Base-by-base conservation (phyloP, 2,113 vertebrate genomes). In the Cinclus cinclus region DNA sequence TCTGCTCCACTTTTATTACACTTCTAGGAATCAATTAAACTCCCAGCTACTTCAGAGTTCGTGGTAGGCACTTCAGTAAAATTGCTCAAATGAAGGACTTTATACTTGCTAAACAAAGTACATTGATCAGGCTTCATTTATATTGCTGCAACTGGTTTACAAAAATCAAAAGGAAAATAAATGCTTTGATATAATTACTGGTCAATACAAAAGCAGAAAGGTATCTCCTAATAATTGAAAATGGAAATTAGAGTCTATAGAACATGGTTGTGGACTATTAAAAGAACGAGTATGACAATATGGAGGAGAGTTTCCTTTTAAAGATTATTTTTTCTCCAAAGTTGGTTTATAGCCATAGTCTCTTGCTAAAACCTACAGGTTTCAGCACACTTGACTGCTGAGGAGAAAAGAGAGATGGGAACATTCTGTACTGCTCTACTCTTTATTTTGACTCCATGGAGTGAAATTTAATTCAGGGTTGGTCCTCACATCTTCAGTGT, bases 21-120 rank as follows among this genome's bases (percentile, higher is more conserved):
- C 46, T 95, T 97, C 87, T 87, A 97, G 83, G 81, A 95, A 91
- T 90, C 86, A 95, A 81, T 96, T 87, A 94, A 93, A 88, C 82
- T 89, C 58, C 53, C 80, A 94, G 87, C 39, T 95, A 95, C 69
- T 84, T 90, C 84, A 76, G 85, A 94, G 64, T 71, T 95, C 9
- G 2, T 68, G 30, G 90, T 67, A 90, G 91, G 71, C 63, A 86
- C 94, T 97, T 96, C 78, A 94, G 56, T 70, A 76, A 80, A 53
- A 75, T 62, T 73, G 69, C 71, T 67, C 96, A 92, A 94, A 95
- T 87, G 74, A 80, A 97, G 75, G 65, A 84, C 71, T 62, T 96
- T 56, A 67, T 67, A n/a, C 35, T 53, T 70, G 53, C 52, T 77
- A 60, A 87, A 85, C 9, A 91, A 53, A 94, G 39, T 70, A 76